Conservation (phyloP, 2,888 invertebrate genomes). For the Seira sanloemensis region DNA sequence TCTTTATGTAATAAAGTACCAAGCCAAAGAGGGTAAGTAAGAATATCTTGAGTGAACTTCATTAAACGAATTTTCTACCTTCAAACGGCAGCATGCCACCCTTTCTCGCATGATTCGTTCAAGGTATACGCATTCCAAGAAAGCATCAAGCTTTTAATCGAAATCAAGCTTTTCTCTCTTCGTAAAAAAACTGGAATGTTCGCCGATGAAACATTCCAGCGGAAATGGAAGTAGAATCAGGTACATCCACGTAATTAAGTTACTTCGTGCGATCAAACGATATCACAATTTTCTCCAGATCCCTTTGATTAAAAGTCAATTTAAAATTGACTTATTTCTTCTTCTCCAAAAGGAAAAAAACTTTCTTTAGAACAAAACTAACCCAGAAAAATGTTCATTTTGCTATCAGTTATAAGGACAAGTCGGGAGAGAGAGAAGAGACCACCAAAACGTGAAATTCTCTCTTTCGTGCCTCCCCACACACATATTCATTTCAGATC, state of each 20-base stretch:
- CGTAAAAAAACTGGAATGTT: no score
- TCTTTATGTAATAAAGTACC: no score
- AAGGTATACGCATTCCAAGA: neutral
- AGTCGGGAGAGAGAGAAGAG: neutral
- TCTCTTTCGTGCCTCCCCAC: neutral
- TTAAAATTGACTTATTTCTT: neutral
- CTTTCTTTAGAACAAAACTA: no score
- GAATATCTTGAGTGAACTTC: no score
- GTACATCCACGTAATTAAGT: conserved; percentile 25
- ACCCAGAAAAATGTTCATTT: no score
- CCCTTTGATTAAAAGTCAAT: neutral
- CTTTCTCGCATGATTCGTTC: no score
- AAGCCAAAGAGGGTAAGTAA: no score
- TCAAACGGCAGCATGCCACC: no score
- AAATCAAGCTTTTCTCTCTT: no score
- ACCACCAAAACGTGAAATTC: neutral
- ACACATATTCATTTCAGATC: neutral
- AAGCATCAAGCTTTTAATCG: neutral
- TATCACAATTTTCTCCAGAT: neutral
- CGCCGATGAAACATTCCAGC: neutral
- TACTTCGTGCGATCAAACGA: neutral
- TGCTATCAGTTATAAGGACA: neutral
- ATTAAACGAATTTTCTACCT: no score
- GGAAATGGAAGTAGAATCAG: conserved; percentile 50
- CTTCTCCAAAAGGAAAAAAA: neutral